These are phyloP conservation scores for Meiosimyza decipiens DNA, from an alignment of 2,888 invertebrate genomes.

Conservation along the genomic window DNA sequence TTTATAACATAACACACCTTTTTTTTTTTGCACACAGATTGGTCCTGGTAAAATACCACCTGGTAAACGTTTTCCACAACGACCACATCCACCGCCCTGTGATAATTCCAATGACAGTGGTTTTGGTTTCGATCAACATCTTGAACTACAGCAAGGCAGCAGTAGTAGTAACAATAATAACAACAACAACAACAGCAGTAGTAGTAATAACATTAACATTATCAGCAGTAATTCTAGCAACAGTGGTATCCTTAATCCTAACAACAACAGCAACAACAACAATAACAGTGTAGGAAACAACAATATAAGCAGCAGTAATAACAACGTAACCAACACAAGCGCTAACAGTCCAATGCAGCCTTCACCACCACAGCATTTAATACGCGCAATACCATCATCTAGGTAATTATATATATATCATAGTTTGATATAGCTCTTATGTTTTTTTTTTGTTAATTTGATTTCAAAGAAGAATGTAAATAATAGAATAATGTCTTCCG, in stretches of 20 bases:
- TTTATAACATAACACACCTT: no score
- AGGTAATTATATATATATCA: slow-evolving; percentile 53
- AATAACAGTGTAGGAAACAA: slow-evolving; percentile 34
- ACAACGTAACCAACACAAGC: slow-evolving; percentile 39
- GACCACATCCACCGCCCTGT: slow-evolving; percentile 72
- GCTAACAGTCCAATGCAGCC: slow-evolving; percentile 50
- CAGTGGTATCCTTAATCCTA: slow-evolving; percentile 42
- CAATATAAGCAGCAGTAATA: slow-evolving; percentile 33
- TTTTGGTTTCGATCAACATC: slow-evolving; percentile 83
- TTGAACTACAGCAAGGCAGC: slow-evolving; percentile 67
- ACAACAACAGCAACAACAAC: slow-evolving; percentile 35
- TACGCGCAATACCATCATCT: slow-evolving; percentile 64
- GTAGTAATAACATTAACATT: slow-evolving; percentile 40
- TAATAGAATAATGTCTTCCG: no score
- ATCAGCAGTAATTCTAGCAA: slow-evolving; percentile 34
- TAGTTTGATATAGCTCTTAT: background rate
- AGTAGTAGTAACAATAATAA: slow-evolving; percentile 41
- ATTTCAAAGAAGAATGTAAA: background rate
- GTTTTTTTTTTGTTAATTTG: background rate
- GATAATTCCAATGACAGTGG: slow-evolving; percentile 93
- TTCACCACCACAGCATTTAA: slow-evolving; percentile 61
- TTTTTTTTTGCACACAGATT: slow-evolving; percentile 48
- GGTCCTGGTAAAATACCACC: slow-evolving; percentile 64
- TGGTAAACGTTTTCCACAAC: slow-evolving; percentile 64
- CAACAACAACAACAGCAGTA: slow-evolving; percentile 42